phyloP scores from a whole-genome alignment of 2,888 invertebrate genomes.

The Bimastos eiseni region DNA sequence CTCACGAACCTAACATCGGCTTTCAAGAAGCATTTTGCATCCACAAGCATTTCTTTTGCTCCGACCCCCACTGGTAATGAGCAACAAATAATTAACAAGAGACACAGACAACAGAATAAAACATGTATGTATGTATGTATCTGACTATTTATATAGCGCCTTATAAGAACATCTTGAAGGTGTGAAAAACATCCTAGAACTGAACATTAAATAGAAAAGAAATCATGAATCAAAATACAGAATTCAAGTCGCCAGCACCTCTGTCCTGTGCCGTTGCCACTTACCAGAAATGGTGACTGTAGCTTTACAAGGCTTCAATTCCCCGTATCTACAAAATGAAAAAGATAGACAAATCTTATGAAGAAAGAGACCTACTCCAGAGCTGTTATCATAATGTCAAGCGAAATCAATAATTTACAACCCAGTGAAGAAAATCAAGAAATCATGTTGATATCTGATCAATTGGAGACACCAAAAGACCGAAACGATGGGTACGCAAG shows the following conservation, averaged over 20 bases:
- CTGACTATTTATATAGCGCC: too few relatives aligned
- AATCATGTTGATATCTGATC: too few relatives aligned
- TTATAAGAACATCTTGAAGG: too few relatives aligned
- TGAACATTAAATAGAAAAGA: neutral
- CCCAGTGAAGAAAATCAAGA: too few relatives aligned
- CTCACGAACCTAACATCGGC: neutral
- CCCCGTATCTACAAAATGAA: neutral
- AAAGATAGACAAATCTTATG: neutral
- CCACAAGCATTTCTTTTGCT: neutral
- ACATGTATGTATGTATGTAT: too few relatives aligned
- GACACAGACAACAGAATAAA: neutral
- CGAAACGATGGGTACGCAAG: too few relatives aligned
- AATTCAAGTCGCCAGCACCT: too few relatives aligned
- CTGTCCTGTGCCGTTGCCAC: conserved; percentile 19
- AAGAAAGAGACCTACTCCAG: neutral
- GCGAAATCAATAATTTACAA: too few relatives aligned
- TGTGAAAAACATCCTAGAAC: too few relatives aligned
- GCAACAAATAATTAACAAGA: neutral
- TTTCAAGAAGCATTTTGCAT: neutral
- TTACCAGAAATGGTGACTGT: conserved; percentile 56
- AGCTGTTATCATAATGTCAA: neutral
- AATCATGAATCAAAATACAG: too few relatives aligned
- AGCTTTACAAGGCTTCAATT: conserved; percentile 53
- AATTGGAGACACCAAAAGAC: too few relatives aligned
- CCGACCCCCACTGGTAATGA: neutral